Conservation (phyloP, 2,797 vertebrate genomes). For the Synaphobranchus kaupii region DNA sequence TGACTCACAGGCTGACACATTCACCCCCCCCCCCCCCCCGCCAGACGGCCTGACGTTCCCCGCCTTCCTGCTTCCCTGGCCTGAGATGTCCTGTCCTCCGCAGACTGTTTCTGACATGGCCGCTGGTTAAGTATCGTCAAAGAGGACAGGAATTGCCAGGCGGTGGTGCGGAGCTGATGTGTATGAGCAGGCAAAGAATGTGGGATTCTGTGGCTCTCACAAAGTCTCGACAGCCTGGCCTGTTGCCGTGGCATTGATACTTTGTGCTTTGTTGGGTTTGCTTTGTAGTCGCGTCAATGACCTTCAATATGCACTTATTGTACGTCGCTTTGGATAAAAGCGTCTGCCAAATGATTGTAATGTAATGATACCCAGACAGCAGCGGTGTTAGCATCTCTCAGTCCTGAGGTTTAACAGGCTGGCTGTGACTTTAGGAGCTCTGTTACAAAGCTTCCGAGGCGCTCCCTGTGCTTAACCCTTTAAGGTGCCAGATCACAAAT, state of each 20-base stretch:
- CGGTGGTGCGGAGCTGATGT: background rate
- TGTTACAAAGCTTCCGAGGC: too few species aligned
- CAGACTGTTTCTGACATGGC: background rate
- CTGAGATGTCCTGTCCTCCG: background rate
- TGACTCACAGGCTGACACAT: background rate
- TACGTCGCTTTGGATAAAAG: too few species aligned
- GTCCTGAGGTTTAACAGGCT: background rate
- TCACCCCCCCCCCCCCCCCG: background rate
- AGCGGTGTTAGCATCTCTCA: background rate
- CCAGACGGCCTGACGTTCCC: background rate
- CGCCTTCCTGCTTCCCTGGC: background rate
- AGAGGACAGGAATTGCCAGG: background rate
- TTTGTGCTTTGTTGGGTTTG: too few species aligned
- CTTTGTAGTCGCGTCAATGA: too few species aligned
- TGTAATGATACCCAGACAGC: background rate
- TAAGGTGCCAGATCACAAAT: background rate
- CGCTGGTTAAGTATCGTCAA: background rate
- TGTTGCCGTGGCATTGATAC: background rate
- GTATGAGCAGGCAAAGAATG: background rate
- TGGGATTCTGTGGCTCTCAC: conserved; percentile 27
- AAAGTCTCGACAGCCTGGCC: background rate
- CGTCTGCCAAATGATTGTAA: too few species aligned
- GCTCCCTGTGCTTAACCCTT: too few species aligned
- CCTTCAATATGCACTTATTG: too few species aligned
- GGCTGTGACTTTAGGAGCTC: background rate